Percentiles rank a stretch among this genome's conserved stretches.
Conservation (phyloP, 2,888 invertebrate genomes). For the Drosophila borealis region DNA sequence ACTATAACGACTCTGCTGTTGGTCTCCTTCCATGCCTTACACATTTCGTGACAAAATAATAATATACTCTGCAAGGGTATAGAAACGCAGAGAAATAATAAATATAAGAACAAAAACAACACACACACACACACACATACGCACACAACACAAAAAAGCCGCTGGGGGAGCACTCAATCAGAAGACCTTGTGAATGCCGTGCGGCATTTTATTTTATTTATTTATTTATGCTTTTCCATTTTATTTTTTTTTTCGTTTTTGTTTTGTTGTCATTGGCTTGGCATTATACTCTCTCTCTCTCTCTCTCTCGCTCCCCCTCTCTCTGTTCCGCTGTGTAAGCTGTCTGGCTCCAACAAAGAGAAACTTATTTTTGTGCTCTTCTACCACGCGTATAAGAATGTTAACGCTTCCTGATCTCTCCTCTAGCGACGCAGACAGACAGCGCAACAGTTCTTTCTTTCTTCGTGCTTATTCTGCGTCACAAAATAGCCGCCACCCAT, state of each 20-base stretch:
- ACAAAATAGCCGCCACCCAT: conserved; percentile 32
- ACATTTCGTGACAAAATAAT: neutral
- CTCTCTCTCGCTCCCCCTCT: too few relatives aligned
- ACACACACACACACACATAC: conserved; percentile 15
- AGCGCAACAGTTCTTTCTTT: conserved; percentile 23
- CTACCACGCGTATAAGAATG: conserved; percentile 20
- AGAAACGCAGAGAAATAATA: conserved; percentile 5
- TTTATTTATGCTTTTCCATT: conserved; percentile 11
- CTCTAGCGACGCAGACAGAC: conserved; percentile 8
- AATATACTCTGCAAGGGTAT: conserved; percentile 1
- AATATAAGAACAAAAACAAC: conserved; percentile 14
- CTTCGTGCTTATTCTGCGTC: conserved; percentile 47
- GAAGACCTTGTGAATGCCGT: conserved; percentile 77
- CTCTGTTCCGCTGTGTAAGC: neutral
- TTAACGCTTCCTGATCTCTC: conserved; percentile 45
- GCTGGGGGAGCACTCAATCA: conserved; percentile 36
- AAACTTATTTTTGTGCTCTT: conserved; percentile 17
- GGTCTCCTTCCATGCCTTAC: neutral
- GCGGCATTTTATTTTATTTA: conserved; percentile 44
- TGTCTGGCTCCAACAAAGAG: neutral
- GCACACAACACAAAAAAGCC: conserved; percentile 21
- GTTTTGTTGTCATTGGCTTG: conserved; percentile 20
- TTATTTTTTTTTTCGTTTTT: conserved; percentile 1
- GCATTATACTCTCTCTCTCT: conserved; percentile 10
- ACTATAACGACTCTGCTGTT: too few relatives aligned